phyloP scores from a whole-genome alignment of 2,113 vertebrate genomes.

The Leuciscus idus region DNA sequence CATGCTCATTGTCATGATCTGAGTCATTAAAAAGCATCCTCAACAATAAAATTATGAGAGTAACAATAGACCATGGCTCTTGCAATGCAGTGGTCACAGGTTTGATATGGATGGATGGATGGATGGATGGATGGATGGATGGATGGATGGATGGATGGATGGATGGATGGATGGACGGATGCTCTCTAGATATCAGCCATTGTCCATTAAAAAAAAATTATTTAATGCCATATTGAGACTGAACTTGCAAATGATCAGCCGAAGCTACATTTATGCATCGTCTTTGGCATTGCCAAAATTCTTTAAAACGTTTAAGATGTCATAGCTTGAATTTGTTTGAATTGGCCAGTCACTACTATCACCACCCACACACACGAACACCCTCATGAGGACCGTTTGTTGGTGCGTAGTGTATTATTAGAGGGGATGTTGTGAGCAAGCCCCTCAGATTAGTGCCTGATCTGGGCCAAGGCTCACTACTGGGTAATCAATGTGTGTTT shows the following conservation, averaged over 20 bases:
- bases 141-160: too few relatives aligned
- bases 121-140: too few relatives aligned
- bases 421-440: constrained; percentile 49
- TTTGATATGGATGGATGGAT: background rate
- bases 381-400: background rate
- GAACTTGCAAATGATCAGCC: constrained; percentile 12
- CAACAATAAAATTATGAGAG: background rate
- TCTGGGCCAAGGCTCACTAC: constrained; percentile 48
- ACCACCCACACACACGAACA: background rate
- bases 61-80: background rate
- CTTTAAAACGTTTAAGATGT: background rate
- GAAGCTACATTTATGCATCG: background rate
- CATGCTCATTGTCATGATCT: background rate
- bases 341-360: background rate
- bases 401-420: constrained; percentile 52
- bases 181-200: background rate
- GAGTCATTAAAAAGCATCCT: background rate
- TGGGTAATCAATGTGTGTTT: constrained; percentile 51
- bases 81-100: background rate
- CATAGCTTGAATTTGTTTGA: background rate
- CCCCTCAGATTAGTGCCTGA: constrained; percentile 54
- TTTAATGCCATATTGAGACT: background rate
- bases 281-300: background rate
- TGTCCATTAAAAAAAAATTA: background rate
- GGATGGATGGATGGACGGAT: too few relatives aligned